Base-by-base conservation (phyloP, 2,113 vertebrate species). In the Rostratula benghalensis region DNA sequence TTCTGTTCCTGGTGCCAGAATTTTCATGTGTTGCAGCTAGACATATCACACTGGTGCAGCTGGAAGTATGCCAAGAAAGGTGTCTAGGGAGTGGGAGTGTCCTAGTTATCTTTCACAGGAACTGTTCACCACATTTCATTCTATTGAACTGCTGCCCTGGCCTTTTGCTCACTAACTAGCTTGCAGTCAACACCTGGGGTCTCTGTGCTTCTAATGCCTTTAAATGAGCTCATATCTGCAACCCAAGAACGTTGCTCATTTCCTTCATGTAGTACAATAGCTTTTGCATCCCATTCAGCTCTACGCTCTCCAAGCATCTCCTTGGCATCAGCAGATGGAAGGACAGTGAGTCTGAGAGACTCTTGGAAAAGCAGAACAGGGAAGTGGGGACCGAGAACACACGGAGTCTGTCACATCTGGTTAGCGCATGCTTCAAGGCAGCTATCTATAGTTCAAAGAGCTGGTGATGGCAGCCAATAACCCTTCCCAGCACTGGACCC, bases 381-480 rank as follows among this genome's bases (percentile, higher is more conserved):
- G 60, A 89, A 53, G 28, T 39, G 39, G 48, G 53, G 57, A 78
- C 33, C 0, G 0, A 50, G 65, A 51, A 35, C 78, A 59, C 17
- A 16, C 19, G 48, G 56, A 39, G 35, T 60, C 61, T 53, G 43
- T 86, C 0, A 1, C 67, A 57, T 83, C 75, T 87, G 87, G 18
- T 48, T 83, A 92, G 45, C 75, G 64, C 39, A 53, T 76, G 82
- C 75, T 87, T 60, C 61, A 56, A 28, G 79, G 61, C 74, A 79
- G 65, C 94, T 96, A 63, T 91, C 69, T 89, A 11, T 82, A 95
- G 74, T 79, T 94, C 85, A 95, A 53, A 95, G 82, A 76, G 59
- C 48, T 94, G 61, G 5, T n/a, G 30, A 3, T 85, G 61, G 61
- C 30, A 79, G 82, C 57, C 63, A 73, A 7, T 75, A 87, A 50